Conservation (phyloP, 1,140 invertebrate species). For the Pseudomyrmex concolor region DNA sequence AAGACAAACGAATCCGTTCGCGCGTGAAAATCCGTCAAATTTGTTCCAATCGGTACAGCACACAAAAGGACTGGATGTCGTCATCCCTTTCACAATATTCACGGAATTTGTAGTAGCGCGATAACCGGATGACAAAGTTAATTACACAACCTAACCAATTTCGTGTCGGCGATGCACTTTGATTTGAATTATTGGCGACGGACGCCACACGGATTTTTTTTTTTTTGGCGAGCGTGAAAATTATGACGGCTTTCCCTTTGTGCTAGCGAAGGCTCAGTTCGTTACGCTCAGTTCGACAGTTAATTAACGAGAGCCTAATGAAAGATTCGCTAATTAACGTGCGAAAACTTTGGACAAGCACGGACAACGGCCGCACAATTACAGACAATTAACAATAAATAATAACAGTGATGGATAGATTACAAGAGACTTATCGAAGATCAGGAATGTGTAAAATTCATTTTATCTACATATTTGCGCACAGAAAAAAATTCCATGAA, state of each 20-base stretch:
- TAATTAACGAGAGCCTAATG: constrained; percentile 11
- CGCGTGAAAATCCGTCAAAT: constrained; percentile 41
- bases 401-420: no score
- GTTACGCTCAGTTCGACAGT: not conserved
- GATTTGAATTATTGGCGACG: constrained; percentile 13
- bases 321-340: constrained; percentile 21
- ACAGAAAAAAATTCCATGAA: no score
- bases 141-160: constrained; percentile 19
- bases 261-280: not conserved
- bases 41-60: constrained; percentile 15
- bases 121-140: constrained; percentile 49
- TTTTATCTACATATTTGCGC: no score
- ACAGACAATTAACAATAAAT: not conserved
- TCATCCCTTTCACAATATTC: constrained; percentile 9
- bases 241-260: not conserved
- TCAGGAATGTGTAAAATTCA: no score
- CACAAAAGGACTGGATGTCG: constrained; percentile 26
- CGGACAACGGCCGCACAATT: not conserved
- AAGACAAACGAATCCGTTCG: constrained; percentile 41
- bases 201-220: not conserved
- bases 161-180: constrained; percentile 23
- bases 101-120: constrained; percentile 32
- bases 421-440: no score
- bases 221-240: not conserved
- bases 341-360: not conserved